Percentiles rank a stretch among this genome's conserved stretches.
Evolutionary conservation across 1,140 invertebrate genomes (phyloP).

Genomic region (Charaxes varanes): DNA sequence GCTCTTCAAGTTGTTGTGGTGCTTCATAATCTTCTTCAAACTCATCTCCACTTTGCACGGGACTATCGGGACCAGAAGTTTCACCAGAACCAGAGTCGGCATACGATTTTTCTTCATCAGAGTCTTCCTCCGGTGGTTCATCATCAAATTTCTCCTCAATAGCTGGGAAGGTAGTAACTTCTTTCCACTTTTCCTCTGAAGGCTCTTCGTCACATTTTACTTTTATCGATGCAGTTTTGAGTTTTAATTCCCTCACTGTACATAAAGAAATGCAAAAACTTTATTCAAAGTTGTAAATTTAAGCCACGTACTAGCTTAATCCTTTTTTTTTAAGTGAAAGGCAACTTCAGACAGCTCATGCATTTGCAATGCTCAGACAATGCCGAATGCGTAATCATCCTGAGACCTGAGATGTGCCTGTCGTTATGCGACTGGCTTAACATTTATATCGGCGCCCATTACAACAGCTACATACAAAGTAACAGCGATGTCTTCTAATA

Average conservation of each 20-base stretch:
- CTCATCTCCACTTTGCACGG: constrained; percentile 82
- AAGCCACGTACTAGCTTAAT: too few relatives aligned
- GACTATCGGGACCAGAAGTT: constrained; percentile 90
- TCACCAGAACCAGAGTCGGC: constrained; percentile 82
- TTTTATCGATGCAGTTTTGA: constrained; percentile 76
- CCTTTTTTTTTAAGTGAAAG: too few relatives aligned
- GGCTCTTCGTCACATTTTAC: constrained; percentile 62
- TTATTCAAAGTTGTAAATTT: too few relatives aligned
- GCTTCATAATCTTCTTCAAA: constrained; percentile 76
- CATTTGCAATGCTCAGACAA: too few relatives aligned
- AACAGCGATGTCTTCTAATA: too few relatives aligned
- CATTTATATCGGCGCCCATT: too few relatives aligned
- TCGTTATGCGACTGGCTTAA: too few relatives aligned
- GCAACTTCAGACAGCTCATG: too few relatives aligned
- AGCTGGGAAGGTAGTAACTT: constrained; percentile 61
- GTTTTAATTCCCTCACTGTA: constrained; percentile 82
- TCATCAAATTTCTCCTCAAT: constrained; percentile 47
- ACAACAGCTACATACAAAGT: too few relatives aligned
- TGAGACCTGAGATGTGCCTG: too few relatives aligned
- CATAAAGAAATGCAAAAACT: too few relatives aligned
- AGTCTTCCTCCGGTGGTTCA: constrained; percentile 39
- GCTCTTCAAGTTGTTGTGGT: constrained; percentile 76
- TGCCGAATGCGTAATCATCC: too few relatives aligned
- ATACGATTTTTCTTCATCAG: constrained; percentile 65
- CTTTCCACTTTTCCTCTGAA: constrained; percentile 60